These are phyloP conservation scores for Serranus cabrilla DNA, from an alignment of 2,797 vertebrate species.

Conservation along the genomic window DNA sequence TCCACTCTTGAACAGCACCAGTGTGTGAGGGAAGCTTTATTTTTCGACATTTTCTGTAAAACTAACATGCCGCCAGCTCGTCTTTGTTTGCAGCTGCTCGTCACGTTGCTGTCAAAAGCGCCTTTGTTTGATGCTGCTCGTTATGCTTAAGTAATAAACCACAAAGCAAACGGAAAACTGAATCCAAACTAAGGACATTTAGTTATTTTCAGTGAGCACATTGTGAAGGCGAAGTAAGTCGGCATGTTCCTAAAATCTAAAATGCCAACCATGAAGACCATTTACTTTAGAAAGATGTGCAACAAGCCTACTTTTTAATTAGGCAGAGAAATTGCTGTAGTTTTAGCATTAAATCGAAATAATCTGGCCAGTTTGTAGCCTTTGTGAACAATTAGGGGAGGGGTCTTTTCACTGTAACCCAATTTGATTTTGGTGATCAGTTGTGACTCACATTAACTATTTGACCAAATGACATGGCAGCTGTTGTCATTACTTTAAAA, in stretches of 20 bases:
- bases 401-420: slow-evolving; percentile 3
- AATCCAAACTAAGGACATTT: not conserved
- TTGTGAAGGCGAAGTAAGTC: not conserved
- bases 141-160: slow-evolving; percentile 5
- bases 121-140: slow-evolving; percentile 69
- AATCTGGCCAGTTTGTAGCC: not conserved
- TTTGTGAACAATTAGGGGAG: slow-evolving; percentile 24
- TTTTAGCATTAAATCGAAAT: accelerated
- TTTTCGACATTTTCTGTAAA: slow-evolving; percentile 10
- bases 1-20: not conserved
- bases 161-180: not conserved
- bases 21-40: not conserved
- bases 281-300: slow-evolving; percentile 14
- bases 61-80: slow-evolving; percentile 25
- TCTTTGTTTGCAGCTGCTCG: slow-evolving; percentile 80
- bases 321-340: accelerated
- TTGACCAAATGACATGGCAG: slow-evolving; percentile 1
- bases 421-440: not conserved
- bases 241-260: not conserved
- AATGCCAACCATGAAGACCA: slow-evolving; percentile 18
- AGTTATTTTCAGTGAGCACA: not conserved
- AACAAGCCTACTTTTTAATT: not conserved
- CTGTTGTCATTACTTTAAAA: not conserved
- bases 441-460: not conserved
- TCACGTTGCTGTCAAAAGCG: slow-evolving; percentile 59